These are phyloP conservation scores for Phragmatobia fuliginosa DNA, from an alignment of 2,888 invertebrate genomes.

Conservation along the genomic window DNA sequence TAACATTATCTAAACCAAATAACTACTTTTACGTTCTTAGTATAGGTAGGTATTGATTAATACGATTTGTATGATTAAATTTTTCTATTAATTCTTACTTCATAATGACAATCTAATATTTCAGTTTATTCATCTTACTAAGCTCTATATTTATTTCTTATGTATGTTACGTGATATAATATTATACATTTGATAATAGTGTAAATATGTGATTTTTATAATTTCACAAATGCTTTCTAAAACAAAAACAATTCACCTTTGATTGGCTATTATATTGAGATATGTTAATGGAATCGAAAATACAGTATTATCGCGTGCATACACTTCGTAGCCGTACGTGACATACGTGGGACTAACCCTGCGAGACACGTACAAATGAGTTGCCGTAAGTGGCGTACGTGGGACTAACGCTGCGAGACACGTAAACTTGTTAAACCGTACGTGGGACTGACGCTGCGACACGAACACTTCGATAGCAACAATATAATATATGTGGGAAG, in stretches of 20 bases:
- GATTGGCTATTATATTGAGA: slow-evolving; percentile 63
- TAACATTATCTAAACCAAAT: slow-evolving; percentile 85
- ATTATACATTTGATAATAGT: slow-evolving; percentile 83
- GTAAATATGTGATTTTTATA: slow-evolving; percentile 83
- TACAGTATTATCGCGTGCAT: slow-evolving; percentile 44
- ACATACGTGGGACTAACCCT: slow-evolving; percentile 1
- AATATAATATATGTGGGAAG: background rate
- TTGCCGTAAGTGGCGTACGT: slow-evolving; percentile 4
- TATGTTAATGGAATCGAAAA: slow-evolving; percentile 61
- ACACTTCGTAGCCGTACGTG: slow-evolving; percentile 14
- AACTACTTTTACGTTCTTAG: slow-evolving; percentile 81
- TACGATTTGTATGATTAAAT: slow-evolving; percentile 80
- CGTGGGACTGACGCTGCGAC: background rate
- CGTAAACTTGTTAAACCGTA: background rate
- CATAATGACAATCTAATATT: slow-evolving; percentile 77
- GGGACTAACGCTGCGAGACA: background rate
- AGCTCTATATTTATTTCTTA: slow-evolving; percentile 84
- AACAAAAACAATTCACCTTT: slow-evolving; percentile 61
- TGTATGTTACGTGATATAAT: slow-evolving; percentile 82
- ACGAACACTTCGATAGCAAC: background rate
- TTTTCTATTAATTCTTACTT: slow-evolving; percentile 81
- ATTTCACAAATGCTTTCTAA: slow-evolving; percentile 74
- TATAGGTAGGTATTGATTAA: slow-evolving; percentile 78
- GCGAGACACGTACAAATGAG: background rate
- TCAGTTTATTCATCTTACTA: slow-evolving; percentile 83